Conservation (phyloP, 30 jellyfish, hydroid and myxozoan genomes). For the Hydra vulgaris region DNA sequence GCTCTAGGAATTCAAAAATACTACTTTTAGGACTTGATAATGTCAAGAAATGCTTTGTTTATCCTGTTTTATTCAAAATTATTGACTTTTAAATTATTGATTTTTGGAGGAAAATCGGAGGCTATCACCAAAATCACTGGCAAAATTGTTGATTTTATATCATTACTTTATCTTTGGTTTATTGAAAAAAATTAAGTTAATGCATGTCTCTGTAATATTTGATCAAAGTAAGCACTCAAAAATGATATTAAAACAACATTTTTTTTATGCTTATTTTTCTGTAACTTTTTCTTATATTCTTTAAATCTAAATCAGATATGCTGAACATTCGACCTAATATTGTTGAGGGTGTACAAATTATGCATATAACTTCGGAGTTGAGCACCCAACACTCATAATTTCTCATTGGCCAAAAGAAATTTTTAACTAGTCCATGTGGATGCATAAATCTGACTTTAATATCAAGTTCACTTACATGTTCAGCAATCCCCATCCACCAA, state of each 20-base stretch:
- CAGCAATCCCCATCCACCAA: not conserved
- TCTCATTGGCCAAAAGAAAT: not conserved
- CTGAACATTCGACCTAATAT: not conserved
- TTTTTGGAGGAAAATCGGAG: not conserved
- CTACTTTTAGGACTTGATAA: not conserved
- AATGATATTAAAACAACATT: not conserved
- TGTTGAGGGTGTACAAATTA: not conserved
- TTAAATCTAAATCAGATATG: not conserved
- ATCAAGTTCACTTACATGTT: not conserved
- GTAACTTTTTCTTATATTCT: not conserved
- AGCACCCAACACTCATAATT: not conserved
- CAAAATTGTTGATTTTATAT: too few species aligned
- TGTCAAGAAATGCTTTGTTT: not conserved
- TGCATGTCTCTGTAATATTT: not conserved
- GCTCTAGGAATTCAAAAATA: not conserved
- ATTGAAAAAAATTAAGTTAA: not conserved
- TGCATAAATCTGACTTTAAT: not conserved
- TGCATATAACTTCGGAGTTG: not conserved
- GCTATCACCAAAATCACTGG: not conserved
- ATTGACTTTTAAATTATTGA: not conserved
- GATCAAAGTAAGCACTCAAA: not conserved
- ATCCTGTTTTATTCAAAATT: not conserved
- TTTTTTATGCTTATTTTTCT: not conserved
- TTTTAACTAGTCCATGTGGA: not conserved
- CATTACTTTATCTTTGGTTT: not conserved